Conservation (phyloP, 1,140 invertebrate species). For the Dendrolimus kikuchii region DNA sequence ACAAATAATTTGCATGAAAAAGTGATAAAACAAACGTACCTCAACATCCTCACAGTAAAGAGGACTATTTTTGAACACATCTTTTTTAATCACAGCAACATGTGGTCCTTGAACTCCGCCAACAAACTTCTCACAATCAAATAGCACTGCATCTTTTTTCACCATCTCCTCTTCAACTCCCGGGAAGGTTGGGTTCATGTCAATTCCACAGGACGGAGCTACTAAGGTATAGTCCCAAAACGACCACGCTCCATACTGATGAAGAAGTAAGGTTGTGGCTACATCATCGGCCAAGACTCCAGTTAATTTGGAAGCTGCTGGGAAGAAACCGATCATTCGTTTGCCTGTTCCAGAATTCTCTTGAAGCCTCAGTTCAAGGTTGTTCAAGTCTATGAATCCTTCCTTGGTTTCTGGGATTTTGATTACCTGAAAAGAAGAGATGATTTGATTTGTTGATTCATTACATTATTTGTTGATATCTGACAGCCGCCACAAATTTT, state of each 20-base stretch:
- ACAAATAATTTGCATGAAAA: not conserved
- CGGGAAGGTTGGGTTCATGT: slow-evolving; percentile 87
- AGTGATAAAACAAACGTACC: slow-evolving; percentile 38
- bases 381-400: slow-evolving; percentile 84
- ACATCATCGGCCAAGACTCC: slow-evolving; percentile 91
- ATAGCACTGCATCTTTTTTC: slow-evolving; percentile 92
- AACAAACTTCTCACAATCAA: slow-evolving; percentile 93
- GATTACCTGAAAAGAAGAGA: slow-evolving; percentile 76
- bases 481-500: not conserved
- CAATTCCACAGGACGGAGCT: slow-evolving; percentile 84
- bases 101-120: slow-evolving; percentile 91
- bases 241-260: slow-evolving; percentile 86
- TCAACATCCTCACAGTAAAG: slow-evolving; percentile 57
- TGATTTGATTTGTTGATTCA: not conserved
- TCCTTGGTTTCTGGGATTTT: slow-evolving; percentile 83
- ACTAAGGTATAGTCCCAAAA: slow-evolving; percentile 95
- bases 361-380: slow-evolving; percentile 82
- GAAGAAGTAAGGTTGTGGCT: slow-evolving; percentile 85
- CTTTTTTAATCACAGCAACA: slow-evolving; percentile 72
- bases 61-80: slow-evolving; percentile 65
- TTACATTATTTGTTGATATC: no score
- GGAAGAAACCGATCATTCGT: slow-evolving; percentile 88
- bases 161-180: slow-evolving; percentile 79
- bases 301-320: slow-evolving; percentile 91
- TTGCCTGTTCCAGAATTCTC: slow-evolving; percentile 71